Evolutionary conservation across 1,140 invertebrate genomes (phyloP), one percentile per base, ranked within the genome.

Genomic region (Batillaria attramentaria): DNA sequence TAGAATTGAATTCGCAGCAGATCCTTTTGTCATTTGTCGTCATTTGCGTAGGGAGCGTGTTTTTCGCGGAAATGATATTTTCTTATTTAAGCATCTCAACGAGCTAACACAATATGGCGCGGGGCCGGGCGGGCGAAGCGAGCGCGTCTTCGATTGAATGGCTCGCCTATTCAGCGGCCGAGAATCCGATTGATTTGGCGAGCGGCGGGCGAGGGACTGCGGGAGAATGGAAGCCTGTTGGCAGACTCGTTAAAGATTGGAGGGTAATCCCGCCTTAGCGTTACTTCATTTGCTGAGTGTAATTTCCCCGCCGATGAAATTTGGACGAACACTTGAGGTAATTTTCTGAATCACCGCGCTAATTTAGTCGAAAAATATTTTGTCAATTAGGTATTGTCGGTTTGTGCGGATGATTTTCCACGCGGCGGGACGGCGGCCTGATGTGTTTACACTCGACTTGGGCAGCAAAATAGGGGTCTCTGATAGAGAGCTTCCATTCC

Each of bases 341-440:
- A 80, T 80, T 80, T 77, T 77, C 50, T 77, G 66, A 80, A 80
- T 80, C 79, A 77, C 66, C 79, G 74, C 77, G 77, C 79, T 80
- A 80, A 80, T 80, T 80, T 80, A 69, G 73, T 80, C 79, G 74
- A 77, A 80, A 80, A 80, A 80, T 80, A 80, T 80, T 80, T 80
- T 80, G 79, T 80, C 79, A 80, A 80, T 80, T 80, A 80, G 73
- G 75, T 74, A 80, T 80, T 80, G 79, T 80, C 66, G 66, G 75
- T 68, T 78, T 70, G 50, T 77, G 42, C 37, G 75, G 78, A 79
- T 80, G 69, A 80, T 80, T 80, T 80, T 80, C 79, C 72, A 74
- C 73, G 46, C 62, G 73, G 73, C 37, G 46, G 68, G 39, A 43
- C 46, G 66, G 62, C 46, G 66, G 24, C 54, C 74, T 65, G 73